Conservation (phyloP, 2,888 invertebrate genomes). For the Tinea semifulvella region DNA sequence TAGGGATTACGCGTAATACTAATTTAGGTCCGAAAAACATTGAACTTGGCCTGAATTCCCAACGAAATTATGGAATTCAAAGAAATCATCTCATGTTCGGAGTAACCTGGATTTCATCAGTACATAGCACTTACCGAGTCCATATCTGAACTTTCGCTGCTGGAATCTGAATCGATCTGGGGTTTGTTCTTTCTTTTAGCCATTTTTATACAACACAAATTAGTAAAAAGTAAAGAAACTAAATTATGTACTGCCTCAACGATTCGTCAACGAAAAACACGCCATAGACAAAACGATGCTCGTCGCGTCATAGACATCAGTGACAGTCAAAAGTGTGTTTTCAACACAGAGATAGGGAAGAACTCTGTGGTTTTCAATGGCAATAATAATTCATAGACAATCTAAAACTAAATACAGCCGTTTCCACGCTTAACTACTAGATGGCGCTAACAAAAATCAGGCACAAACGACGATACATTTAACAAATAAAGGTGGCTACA, state of each 20-base stretch:
- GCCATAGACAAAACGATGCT: constrained; percentile 15
- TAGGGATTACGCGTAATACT: constrained; percentile 4
- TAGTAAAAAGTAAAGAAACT: constrained; percentile 24
- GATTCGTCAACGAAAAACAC: constrained; percentile 18
- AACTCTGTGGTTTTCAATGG: neutral
- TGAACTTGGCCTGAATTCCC: constrained; percentile 51
- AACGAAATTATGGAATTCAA: constrained; percentile 34
- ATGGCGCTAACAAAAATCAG: neutral
- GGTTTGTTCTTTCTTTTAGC: constrained; percentile 87
- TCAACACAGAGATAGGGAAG: too few species aligned
- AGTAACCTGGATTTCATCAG: constrained; percentile 34
- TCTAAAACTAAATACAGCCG: too few species aligned
- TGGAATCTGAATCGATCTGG: constrained; percentile 83
- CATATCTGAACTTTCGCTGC: constrained; percentile 83
- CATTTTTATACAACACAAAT: constrained; percentile 59
- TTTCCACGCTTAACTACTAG: neutral
- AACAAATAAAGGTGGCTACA: too few species aligned
- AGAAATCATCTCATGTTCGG: constrained; percentile 40
- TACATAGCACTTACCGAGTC: constrained; percentile 76
- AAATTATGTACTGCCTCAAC: neutral
- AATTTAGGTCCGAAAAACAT: constrained; percentile 9
- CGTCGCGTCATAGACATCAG: constrained; percentile 1
- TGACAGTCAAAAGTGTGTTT: neutral
- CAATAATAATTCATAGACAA: neutral
- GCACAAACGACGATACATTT: too few species aligned